Percentiles rank a stretch among this genome's conserved stretches.
phyloP scores from a whole-genome alignment of 1,140 invertebrate species.

The Plectrocnemia conspersa region DNA sequence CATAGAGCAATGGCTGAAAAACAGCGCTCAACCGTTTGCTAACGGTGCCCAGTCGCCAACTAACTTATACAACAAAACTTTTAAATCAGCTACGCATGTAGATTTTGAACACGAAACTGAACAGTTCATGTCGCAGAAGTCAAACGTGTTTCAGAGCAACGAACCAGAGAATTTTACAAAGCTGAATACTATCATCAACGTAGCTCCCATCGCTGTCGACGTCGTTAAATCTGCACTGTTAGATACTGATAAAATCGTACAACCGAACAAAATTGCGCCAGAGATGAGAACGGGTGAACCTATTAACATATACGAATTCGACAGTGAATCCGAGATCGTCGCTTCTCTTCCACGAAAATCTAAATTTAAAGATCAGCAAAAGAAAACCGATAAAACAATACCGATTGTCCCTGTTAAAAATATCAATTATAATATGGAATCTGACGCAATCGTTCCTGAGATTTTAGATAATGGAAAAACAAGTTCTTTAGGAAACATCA shows the following conservation, averaged over 20 bases:
- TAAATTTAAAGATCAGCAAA: conserved; percentile 15
- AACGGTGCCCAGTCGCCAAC: too few relatives aligned
- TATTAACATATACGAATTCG: conserved; percentile 26
- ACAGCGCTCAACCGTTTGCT: conserved; percentile 40
- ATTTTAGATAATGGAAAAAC: background rate
- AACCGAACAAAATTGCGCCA: background rate
- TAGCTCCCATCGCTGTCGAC: background rate
- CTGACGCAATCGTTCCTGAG: background rate
- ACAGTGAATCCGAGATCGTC: conserved; percentile 23
- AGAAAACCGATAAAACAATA: background rate
- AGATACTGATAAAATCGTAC: background rate
- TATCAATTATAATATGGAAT: background rate
- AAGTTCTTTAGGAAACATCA: conserved; percentile 10
- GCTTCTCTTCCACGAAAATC: conserved; percentile 8
- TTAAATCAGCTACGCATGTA: too few relatives aligned
- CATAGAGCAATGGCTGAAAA: conserved; percentile 67
- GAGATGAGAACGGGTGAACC: background rate
- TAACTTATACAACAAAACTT: too few relatives aligned
- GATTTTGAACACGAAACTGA: background rate
- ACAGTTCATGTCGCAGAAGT: conserved; percentile 1
- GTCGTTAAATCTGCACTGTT: background rate
- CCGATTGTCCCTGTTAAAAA: background rate
- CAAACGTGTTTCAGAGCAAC: background rate
- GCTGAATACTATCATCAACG: background rate
- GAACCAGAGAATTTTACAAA: background rate